phyloP scores from a whole-genome alignment of 2,113 vertebrate species.

The Oncorhynchus mykiss region DNA sequence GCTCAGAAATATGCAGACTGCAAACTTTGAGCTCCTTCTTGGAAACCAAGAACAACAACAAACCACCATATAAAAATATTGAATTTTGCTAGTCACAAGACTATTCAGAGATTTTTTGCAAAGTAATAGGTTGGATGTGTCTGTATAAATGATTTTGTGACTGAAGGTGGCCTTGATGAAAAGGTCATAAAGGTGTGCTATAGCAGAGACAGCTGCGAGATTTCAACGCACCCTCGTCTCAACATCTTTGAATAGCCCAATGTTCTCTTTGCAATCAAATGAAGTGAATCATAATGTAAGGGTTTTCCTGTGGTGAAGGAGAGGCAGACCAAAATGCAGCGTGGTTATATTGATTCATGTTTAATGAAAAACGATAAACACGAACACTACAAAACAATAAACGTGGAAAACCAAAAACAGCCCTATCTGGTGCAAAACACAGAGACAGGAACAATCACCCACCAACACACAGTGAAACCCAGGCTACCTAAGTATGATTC shows the following conservation, averaged over 20 bases:
- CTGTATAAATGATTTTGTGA: conserved; percentile 8
- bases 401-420: too few species aligned
- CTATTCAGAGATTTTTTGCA: background rate
- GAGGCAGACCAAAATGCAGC: too few species aligned
- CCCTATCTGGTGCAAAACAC: too few species aligned
- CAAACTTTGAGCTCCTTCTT: conserved; percentile 74
- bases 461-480: too few species aligned
- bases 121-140: too few species aligned
- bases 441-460: too few species aligned
- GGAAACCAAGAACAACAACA: conserved; percentile 14
- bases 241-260: conserved; percentile 33
- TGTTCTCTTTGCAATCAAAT: conserved; percentile 49
- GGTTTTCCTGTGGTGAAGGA: too few species aligned
- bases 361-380: too few species aligned
- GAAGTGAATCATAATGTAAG: conserved; percentile 39
- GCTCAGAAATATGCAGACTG: conserved; percentile 57
- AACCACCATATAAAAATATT: conserved; percentile 5
- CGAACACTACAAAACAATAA: too few species aligned
- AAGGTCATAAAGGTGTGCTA: conserved; percentile 34
- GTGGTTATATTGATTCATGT: too few species aligned
- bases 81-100: background rate
- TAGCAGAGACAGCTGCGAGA: conserved; percentile 24
- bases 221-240: background rate
- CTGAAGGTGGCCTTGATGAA: background rate
- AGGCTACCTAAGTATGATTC: too few species aligned